These are phyloP conservation scores for Riptortus pedestris DNA, from an alignment of 1,140 invertebrate genomes.

Conservation along the genomic window DNA sequence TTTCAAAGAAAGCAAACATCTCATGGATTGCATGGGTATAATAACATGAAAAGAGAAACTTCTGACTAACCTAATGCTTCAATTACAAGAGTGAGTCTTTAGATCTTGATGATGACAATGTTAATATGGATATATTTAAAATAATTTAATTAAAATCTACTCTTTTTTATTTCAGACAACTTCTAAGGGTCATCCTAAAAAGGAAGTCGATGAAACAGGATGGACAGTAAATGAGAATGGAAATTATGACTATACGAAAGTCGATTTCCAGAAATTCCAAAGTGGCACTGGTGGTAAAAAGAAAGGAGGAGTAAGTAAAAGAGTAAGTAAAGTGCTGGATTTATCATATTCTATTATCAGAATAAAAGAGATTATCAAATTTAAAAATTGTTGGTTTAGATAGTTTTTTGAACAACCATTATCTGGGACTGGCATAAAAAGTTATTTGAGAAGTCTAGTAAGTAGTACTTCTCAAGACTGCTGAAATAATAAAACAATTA, in stretches of 20 bases:
- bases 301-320: background rate
- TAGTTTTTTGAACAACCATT: background rate
- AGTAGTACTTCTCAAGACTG: too few relatives aligned
- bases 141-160: background rate
- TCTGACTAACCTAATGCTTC: too few relatives aligned
- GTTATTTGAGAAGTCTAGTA: too few relatives aligned
- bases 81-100: too few relatives aligned
- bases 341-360: background rate
- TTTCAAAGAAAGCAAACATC: too few relatives aligned
- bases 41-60: too few relatives aligned
- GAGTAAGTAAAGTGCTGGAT: background rate
- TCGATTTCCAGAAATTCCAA: background rate
- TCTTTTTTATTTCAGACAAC: background rate
- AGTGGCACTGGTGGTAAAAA: background rate
- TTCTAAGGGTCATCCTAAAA: background rate
- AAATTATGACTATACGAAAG: slow-evolving; percentile 1
- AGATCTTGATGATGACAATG: too few relatives aligned
- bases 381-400: background rate
- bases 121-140: background rate
- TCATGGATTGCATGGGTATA: too few relatives aligned
- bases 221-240: background rate
- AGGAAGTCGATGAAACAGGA: background rate
- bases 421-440: too few relatives aligned
- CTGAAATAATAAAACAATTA: too few relatives aligned
- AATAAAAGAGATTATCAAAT: background rate